phyloP scores from a whole-genome alignment of 2,797 vertebrate species.

The Hephaestus fuliginosus region DNA sequence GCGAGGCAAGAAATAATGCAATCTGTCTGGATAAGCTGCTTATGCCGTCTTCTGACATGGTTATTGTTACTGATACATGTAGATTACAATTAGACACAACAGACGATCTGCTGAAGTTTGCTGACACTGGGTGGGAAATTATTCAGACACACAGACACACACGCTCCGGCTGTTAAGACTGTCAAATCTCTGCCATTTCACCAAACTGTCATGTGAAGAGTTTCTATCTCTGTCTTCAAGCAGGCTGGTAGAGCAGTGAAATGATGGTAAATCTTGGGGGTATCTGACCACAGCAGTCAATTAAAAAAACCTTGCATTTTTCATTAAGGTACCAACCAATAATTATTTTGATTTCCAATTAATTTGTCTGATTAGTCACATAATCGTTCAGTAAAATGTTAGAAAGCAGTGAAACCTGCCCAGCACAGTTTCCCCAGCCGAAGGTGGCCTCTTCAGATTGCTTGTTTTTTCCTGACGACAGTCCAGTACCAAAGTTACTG shows the following conservation, averaged over 20 bases:
- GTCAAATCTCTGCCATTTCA: conserved; percentile 25
- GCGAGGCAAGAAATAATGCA: conserved; percentile 52
- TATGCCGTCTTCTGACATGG: conserved; percentile 47
- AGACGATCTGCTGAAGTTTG: conserved; percentile 41
- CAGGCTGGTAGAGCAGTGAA: not conserved
- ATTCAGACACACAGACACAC: conserved; percentile 21
- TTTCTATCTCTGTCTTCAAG: not conserved
- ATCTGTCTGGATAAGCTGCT: conserved; percentile 62
- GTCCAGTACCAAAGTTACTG: not conserved
- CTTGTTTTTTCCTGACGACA: not conserved
- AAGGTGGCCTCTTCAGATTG: not conserved
- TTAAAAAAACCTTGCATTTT: not conserved
- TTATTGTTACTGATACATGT: conserved; percentile 60
- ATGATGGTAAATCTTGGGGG: not conserved
- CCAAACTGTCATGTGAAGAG: not conserved
- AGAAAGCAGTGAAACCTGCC: not conserved
- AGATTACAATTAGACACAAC: conserved; percentile 63
- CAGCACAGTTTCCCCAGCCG: not conserved
- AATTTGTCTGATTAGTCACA: too few relatives aligned
- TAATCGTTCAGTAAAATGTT: conserved; percentile 2
- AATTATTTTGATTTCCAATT: not conserved
- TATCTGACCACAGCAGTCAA: not conserved
- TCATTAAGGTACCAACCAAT: not conserved
- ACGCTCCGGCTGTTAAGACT: conserved; percentile 16
- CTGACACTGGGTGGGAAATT: conserved; percentile 26